A percentile compares a stretch with the other conserved stretches of the same genome.
Conservation (phyloP, 2,113 vertebrate genomes). For the Dromas ardeola region DNA sequence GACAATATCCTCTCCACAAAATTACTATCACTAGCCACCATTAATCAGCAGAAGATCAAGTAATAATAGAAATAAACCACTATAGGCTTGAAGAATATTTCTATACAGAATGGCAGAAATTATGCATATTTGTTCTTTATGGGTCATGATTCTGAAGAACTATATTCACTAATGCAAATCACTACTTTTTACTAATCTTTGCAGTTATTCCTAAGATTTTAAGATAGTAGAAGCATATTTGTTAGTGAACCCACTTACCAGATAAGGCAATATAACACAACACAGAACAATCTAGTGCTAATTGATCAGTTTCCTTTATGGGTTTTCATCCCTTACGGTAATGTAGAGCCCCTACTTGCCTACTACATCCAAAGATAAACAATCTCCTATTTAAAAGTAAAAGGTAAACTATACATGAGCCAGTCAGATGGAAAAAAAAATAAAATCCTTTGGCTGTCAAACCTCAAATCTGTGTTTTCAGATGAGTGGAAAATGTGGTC, state of each 20-base stretch:
- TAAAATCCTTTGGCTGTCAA: neutral
- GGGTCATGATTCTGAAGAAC: neutral
- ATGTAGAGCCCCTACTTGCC: neutral
- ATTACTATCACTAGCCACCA: neutral
- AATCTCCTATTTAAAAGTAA: neutral
- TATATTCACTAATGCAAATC: neutral
- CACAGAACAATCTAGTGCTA: neutral
- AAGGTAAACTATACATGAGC: neutral
- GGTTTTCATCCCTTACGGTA: neutral
- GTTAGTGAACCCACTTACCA: neutral
- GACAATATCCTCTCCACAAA: neutral
- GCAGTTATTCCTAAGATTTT: neutral
- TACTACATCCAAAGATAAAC: neutral
- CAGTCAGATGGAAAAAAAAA: neutral
- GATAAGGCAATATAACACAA: neutral
- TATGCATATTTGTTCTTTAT: rapidly evolving
- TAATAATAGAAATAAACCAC: neutral
- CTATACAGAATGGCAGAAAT: neutral
- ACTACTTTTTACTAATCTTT: neutral
- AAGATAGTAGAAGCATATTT: neutral
- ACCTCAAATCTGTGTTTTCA: neutral
- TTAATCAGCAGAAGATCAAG: neutral
- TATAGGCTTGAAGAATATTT: neutral
- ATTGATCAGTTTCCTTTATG: neutral
- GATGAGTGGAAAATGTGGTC: neutral